Evolutionary conservation across 2,113 vertebrate species (phyloP), one percentile per base, ranked within the genome.

Genomic region (Centropristis striata): DNA sequence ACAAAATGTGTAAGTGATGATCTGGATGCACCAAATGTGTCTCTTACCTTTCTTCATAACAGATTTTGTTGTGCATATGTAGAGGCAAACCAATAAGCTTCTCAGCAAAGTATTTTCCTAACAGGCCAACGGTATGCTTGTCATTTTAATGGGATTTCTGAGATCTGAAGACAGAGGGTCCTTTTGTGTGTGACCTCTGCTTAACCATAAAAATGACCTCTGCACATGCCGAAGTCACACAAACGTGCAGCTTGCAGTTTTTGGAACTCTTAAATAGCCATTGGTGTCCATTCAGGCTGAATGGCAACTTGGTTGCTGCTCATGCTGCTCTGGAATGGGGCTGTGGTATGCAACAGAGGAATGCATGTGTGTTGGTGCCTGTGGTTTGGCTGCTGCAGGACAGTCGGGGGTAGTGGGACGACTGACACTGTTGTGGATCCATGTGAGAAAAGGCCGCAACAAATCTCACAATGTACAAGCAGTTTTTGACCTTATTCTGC

Each of bases 311-410:
- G n/a, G 39, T 58, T 57, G 42, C 77, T 55, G 28, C 36, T 84
- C 42, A n/a, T 54, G 76, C 80, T 72, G 65, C 71, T 76, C 37
- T 71, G 75, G 81, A 83, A 78, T 47, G 81, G 58, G 2, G 37
- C 55, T 77, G 32, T 78, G 81, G 82, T 86, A 82, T 90, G 88
- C 65, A 81, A 21, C 55, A 42, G 58, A 83, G 87, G 88, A 90
- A 86, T 85, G 88, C 60, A 37, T 79, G 82, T 80, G 73, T 75
- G 80, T 55, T 60, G 81, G 37, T 90, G 85, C 84, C 74, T 86
- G 86, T 58, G 86, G 83, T 88, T 81, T 71, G 67, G 85, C 84
- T 65, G 65, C 21, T 72, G 78, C 76, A 75, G 51, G 70, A 59
- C 37, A 47, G 75, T 84, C 70, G 39, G 68, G 59, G 65, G 70